Evolutionary conservation across 1,140 invertebrate species (phyloP), one percentile per base, ranked within the genome.

Genomic region (Linepithema humile): DNA sequence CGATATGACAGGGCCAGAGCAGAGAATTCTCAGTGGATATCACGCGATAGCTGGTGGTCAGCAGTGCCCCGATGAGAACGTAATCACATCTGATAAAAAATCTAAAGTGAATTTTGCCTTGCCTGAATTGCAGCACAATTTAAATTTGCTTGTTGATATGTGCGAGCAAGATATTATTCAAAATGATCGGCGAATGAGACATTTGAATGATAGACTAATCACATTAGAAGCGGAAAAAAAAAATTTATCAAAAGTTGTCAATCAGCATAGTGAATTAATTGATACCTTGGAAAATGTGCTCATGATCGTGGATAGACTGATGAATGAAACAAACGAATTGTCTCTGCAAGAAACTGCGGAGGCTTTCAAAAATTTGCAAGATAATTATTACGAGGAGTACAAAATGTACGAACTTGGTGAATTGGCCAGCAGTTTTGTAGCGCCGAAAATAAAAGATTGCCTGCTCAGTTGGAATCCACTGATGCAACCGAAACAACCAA

Each of bases 1-100:
- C 84, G 99, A 99, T 92, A 98, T 99, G 98, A 99, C 99, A 48
- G 99, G 99, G 3, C 98, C 97, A 0, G 98, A 99, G 93, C 97
- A 98, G 91, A 96, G 98, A 88, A 97, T 99, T 43, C 95, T 99
- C 0, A 98, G 98, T 92, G 98, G 98, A 15, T 99, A 99, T 93
- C 98, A 99, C 95, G 98, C 98, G 0, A 96, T 97, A 95, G 93
- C 95, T 93, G 95, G 95, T 92, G 95, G 96, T 92, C 96, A 95
- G 94, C 96, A 94, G 87, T 95, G 89, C 87, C 95, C 93, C 1
- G 95, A 96, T 72, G 95, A 96, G 70, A 94, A 91, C 53, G 89
- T 94, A 45, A 65, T 90, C 3, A 83, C 91, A 17, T 93, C 92
- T 57, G 96, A 96, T 67, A 96, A 97, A 75, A 95, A 96, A 77